Conservation (phyloP, 2,113 vertebrate genomes). For the Brienomyrus longianalis region DNA sequence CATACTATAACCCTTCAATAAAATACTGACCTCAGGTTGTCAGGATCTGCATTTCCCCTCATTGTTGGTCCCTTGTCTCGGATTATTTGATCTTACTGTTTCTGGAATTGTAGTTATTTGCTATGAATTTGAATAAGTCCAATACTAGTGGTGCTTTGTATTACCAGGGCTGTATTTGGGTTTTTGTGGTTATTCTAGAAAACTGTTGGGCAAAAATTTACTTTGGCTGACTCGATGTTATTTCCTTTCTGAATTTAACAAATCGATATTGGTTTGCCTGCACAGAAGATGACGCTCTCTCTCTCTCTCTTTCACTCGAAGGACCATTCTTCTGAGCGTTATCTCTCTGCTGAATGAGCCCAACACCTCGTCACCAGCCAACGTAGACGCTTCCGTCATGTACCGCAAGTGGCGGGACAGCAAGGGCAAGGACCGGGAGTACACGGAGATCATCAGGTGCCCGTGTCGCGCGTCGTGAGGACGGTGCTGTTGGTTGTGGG, state of each 20-base stretch:
- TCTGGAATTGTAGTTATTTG: neutral
- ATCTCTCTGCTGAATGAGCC: slow-evolving; percentile 75
- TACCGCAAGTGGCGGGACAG: slow-evolving; percentile 78
- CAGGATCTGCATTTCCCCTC: neutral
- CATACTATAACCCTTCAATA: neutral
- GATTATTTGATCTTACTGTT: neutral
- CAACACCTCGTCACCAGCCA: slow-evolving; percentile 73
- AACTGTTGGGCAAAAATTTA: neutral
- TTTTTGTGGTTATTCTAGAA: neutral
- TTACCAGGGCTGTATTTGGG: neutral
- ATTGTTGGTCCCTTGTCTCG: neutral
- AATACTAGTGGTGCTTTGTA: neutral
- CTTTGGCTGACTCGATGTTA: neutral
- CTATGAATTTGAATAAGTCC: neutral
- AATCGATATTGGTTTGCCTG: neutral
- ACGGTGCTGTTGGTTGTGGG: neutral
- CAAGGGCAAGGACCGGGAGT: slow-evolving; percentile 70
- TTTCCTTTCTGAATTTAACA: neutral
- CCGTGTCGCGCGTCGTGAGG: neutral
- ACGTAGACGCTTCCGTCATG: slow-evolving; percentile 74
- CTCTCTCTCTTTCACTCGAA: slow-evolving; percentile 25
- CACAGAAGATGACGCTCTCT: neutral
- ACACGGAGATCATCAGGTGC: slow-evolving; percentile 73
- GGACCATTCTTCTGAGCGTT: slow-evolving; percentile 74
- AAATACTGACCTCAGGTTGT: neutral